Percentiles rank a stretch among this genome's conserved stretches.
These are phyloP conservation scores for Zele albiditarsus DNA, from an alignment of 2,888 invertebrate species.

Conservation along the genomic window DNA sequence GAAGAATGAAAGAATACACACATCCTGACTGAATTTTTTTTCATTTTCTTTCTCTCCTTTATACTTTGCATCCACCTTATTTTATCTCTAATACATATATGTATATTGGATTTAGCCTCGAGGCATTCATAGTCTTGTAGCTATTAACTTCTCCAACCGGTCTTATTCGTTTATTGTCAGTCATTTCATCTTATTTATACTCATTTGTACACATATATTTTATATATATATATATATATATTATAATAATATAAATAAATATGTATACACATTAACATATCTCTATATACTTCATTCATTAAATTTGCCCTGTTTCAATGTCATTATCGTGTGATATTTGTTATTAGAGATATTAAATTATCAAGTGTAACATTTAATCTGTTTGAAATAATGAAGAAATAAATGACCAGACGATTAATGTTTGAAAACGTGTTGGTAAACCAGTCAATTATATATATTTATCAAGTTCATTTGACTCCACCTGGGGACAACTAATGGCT, in stretches of 20 bases:
- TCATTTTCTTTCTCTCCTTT: slow-evolving; percentile 18
- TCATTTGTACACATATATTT: slow-evolving; percentile 20
- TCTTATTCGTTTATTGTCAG: slow-evolving; percentile 47
- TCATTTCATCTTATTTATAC: slow-evolving; percentile 39
- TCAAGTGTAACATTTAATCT: not conserved
- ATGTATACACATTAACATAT: not conserved
- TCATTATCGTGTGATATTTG: slow-evolving; percentile 9
- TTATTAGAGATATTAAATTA: slow-evolving; percentile 19
- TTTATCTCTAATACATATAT: not conserved
- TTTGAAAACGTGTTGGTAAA: slow-evolving; percentile 17
- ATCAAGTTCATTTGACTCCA: slow-evolving; percentile 32
- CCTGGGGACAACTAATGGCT: slow-evolving; percentile 30
- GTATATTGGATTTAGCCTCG: slow-evolving; percentile 16
- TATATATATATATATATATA: not conserved
- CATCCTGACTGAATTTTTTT: slow-evolving; percentile 3
- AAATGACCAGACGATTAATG: slow-evolving; percentile 8
- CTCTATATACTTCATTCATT: not conserved
- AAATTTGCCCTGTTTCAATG: slow-evolving; percentile 4
- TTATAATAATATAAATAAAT: not conserved
- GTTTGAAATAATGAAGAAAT: slow-evolving; percentile 1
- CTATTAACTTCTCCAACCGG: slow-evolving; percentile 28
- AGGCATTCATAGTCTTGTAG: slow-evolving; percentile 18
- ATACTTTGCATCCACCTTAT: slow-evolving; percentile 10
- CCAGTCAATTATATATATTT: slow-evolving; percentile 34
- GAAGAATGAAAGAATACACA: not conserved